Conservation (phyloP, 2,888 invertebrate genomes). For the Dasysyrphus tricinctus region DNA sequence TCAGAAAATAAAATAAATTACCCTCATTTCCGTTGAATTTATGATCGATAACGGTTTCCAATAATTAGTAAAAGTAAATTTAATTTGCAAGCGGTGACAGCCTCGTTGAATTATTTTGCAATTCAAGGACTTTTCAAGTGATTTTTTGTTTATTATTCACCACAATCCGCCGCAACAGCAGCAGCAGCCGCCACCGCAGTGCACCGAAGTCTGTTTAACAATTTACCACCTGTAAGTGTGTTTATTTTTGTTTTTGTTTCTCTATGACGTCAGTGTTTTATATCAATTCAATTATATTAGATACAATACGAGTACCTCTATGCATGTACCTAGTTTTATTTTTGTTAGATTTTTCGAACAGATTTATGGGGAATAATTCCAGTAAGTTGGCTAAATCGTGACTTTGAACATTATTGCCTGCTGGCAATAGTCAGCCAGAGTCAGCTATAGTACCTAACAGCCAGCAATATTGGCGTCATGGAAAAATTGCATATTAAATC, state of each 20-base stretch:
- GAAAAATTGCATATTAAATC: conserved; percentile 65
- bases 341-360: conserved; percentile 41
- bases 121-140: conserved; percentile 19
- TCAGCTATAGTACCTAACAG: conserved; percentile 44
- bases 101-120: conserved; percentile 6
- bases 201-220: conserved; percentile 7
- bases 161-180: background rate
- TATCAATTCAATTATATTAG: conserved; percentile 41
- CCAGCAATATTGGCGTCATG: conserved; percentile 73
- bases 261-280: conserved; percentile 59
- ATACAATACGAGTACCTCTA: background rate
- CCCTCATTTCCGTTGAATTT: conserved; percentile 5
- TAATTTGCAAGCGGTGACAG: conserved; percentile 9
- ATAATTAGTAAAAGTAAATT: background rate
- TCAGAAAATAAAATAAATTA: conserved; percentile 10
- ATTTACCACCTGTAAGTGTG: conserved; percentile 63
- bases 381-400: conserved; percentile 65
- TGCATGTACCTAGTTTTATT: background rate
- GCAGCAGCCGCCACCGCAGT: background rate
- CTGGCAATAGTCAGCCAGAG: no score
- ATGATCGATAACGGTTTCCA: background rate
- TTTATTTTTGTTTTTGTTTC: conserved; percentile 16
- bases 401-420: conserved; percentile 69
- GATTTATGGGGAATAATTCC: conserved; percentile 54
- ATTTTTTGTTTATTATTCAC: conserved; percentile 14